Evolutionary conservation across 2,888 invertebrate species (phyloP), one percentile per base, ranked within the genome.

Genomic region (Folsomia manolachei): DNA sequence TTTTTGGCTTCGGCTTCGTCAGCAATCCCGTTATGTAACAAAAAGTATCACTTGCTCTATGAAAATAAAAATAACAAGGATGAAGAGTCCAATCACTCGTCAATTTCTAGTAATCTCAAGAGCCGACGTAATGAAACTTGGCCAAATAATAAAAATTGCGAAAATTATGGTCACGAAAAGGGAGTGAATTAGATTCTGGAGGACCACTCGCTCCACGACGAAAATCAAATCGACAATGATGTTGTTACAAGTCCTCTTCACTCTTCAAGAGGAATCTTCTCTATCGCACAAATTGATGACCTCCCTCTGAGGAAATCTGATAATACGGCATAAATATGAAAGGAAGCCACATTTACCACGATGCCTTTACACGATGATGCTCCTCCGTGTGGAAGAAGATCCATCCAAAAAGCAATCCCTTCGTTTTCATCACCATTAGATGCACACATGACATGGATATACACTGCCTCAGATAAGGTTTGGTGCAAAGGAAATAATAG

Each of bases 211-310:
- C 19, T 62, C 63, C 63, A 63, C 63, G 63, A 63, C 63, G n/a
- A 63, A 63, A 63, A 63, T 63, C 63, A 63, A 63, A 63, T 63
- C 27, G 19, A 27, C 63, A 63, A 63, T 63, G 63, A 63, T 63
- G 25, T 62, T 23, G 23, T 62, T 62, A 21, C 63, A 27, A 63
- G 27, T 63, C 63, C 21, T 56, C 56, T 56, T 56, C 56, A 19
- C 4, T 27, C 63, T 62, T 63, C n/a, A 27, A 26, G 26, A 63
- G 27, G 63, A 63, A 26, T 63, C 63, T 27, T 63, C 27, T 21
- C 21, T 9, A n/a, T n/a, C n/a, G n/a, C 21, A 24, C 27, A 26
- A 25, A 63, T 23, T 26, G 27, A 63, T 63, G 63, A 63, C 63
- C 63, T 63, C 63, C 62, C 63, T 63, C 63, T 26, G 27, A 63